These are phyloP conservation scores for Meloidogyne hapla DNA, from an alignment of 1,140 invertebrate species.

Conservation along the genomic window DNA sequence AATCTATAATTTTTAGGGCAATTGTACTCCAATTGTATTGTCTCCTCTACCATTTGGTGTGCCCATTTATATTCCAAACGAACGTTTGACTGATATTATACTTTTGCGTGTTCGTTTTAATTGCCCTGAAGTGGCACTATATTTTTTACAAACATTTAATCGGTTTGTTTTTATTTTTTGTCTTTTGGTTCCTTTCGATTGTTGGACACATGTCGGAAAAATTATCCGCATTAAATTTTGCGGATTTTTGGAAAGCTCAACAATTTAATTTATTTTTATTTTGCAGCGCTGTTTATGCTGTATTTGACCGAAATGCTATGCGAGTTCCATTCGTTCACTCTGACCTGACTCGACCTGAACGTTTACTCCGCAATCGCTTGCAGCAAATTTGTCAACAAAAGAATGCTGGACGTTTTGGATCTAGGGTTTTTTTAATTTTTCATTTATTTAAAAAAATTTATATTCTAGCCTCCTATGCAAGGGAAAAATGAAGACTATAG, in stretches of 20 bases:
- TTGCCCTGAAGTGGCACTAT: conserved; percentile 4
- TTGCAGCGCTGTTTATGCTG: not conserved
- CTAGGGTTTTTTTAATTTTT: not conserved
- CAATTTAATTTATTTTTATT: too few relatives aligned
- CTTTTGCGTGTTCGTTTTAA: conserved; percentile 21
- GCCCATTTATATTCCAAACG: not conserved
- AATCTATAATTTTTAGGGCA: not conserved
- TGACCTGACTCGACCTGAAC: conserved; percentile 17
- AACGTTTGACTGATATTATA: conserved; percentile 19
- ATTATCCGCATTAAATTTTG: too few relatives aligned
- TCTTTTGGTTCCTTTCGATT: too few relatives aligned
- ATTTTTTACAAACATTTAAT: conserved; percentile 20
- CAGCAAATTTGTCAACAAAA: conserved; percentile 21
- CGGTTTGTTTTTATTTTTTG: conserved; percentile 13
- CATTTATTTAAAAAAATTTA: not conserved
- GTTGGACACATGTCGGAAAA: too few relatives aligned
- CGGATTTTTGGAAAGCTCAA: too few relatives aligned
- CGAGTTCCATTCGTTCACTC: conserved; percentile 14
- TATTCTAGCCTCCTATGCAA: not conserved
- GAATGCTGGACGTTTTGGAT: conserved; percentile 12
- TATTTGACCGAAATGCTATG: conserved; percentile 15
- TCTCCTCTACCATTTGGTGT: conserved; percentile 2
- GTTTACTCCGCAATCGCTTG: conserved; percentile 19
- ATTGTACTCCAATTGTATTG: not conserved
- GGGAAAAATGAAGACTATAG: not conserved